Conservation (phyloP, 1,140 invertebrate genomes). For the Meloidogyne hapla region DNA sequence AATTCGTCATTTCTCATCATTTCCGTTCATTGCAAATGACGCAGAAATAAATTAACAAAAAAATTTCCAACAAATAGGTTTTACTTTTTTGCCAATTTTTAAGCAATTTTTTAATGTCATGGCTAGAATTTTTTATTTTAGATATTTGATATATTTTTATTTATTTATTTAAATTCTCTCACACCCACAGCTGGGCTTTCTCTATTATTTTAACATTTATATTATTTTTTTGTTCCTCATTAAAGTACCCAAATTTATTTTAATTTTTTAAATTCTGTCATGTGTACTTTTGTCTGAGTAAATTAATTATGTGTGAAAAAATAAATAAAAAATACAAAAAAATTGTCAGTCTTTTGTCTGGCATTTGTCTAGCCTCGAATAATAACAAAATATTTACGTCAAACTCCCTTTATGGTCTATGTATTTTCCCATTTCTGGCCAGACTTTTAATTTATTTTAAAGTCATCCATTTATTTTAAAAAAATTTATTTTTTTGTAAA, state of each 20-base stretch:
- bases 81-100: background rate
- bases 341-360: background rate
- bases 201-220: no score
- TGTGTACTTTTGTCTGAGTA: background rate
- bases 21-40: background rate
- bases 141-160: no score
- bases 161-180: background rate
- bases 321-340: background rate
- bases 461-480: no score
- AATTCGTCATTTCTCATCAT: conserved; percentile 5
- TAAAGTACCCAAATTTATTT: conserved; percentile 5
- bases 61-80: background rate
- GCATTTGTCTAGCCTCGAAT: background rate
- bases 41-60: no score
- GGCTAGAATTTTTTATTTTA: no score
- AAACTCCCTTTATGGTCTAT: background rate
- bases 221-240: background rate
- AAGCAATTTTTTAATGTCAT: no score
- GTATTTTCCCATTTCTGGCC: background rate
- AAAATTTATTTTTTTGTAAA: background rate
- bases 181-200: background rate
- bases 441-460: background rate
- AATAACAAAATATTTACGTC: background rate
- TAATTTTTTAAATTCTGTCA: background rate
- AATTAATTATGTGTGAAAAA: background rate